Percentiles rank a stretch among this genome's conserved stretches.
phyloP scores from a whole-genome alignment of 2,113 vertebrate genomes.

The Electrona antarctica region DNA sequence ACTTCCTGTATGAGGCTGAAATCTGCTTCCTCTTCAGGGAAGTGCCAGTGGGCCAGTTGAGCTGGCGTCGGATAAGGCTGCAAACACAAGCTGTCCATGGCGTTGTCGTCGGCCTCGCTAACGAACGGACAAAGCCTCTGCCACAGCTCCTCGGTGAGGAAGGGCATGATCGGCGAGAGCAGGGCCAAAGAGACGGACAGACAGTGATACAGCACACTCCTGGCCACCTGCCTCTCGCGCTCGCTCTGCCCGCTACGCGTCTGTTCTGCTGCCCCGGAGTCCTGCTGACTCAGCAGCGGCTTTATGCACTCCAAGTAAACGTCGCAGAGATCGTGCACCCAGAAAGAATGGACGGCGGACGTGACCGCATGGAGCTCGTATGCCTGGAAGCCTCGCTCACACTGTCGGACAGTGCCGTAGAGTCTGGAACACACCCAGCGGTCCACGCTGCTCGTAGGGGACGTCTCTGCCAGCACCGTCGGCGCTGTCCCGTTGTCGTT shows the following conservation, averaged over 20 bases:
- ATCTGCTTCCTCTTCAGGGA: constrained; percentile 77
- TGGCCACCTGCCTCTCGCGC: constrained; percentile 43
- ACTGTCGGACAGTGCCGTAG: constrained; percentile 71
- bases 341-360: constrained; percentile 80
- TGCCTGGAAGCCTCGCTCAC: constrained; percentile 74
- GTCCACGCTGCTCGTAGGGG: constrained; percentile 77
- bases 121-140: constrained; percentile 79
- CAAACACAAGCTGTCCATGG: constrained; percentile 78
- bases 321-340: constrained; percentile 87
- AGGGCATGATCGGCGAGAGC: constrained; percentile 89
- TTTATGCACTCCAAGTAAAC: constrained; percentile 88
- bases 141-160: constrained; percentile 90
- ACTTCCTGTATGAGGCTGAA: constrained; percentile 83
- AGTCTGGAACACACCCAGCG: constrained; percentile 87
- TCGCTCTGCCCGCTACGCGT: background rate
- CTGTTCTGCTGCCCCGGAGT: background rate
- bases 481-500: constrained; percentile 31
- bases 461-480: constrained; percentile 58
- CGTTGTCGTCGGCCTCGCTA: constrained; percentile 12
- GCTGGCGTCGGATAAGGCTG: constrained; percentile 79
- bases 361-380: constrained; percentile 77
- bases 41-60: constrained; percentile 83
- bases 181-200: constrained; percentile 79
- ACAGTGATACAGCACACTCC: constrained; percentile 80
- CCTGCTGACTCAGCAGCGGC: constrained; percentile 63